Conservation (phyloP, 2,888 invertebrate genomes). For the Ormia ochracea region DNA sequence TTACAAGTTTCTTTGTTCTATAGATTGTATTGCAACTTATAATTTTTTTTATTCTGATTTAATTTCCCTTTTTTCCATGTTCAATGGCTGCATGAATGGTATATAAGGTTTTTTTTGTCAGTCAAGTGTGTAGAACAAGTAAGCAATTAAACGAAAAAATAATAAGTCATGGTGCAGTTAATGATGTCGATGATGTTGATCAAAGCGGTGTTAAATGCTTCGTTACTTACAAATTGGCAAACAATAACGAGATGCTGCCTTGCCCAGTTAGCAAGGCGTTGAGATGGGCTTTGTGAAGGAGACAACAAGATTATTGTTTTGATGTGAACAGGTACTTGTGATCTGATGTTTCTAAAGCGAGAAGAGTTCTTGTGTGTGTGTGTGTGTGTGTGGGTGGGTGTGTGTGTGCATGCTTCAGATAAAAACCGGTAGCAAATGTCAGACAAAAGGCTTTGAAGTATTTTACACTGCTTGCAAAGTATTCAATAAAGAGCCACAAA, state of each 20-base stretch:
- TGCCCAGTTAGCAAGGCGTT: too few species aligned
- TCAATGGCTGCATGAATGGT: background rate
- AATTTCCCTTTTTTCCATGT: too few species aligned
- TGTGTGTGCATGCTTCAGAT: background rate
- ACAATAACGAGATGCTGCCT: slow-evolving; percentile 13
- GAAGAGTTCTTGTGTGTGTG: slow-evolving; percentile 22
- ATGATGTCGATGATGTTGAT: slow-evolving; percentile 3
- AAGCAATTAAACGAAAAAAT: slow-evolving; percentile 6
- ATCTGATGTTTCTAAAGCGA: too few species aligned
- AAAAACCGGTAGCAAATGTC: slow-evolving; percentile 14
- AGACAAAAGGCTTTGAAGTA: background rate
- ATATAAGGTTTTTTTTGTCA: slow-evolving; percentile 19
- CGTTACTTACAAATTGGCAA: slow-evolving; percentile 54
- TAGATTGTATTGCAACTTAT: slow-evolving; percentile 1
- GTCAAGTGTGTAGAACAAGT: slow-evolving; percentile 27
- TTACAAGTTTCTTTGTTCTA: slow-evolving; percentile 52
- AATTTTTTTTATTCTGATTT: background rate
- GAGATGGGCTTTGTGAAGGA: too few species aligned
- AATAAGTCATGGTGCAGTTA: slow-evolving; percentile 10
- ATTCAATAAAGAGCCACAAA: background rate
- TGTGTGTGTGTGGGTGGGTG: slow-evolving; percentile 5
- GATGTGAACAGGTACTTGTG: background rate
- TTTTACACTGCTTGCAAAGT: background rate
- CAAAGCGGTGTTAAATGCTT: slow-evolving; percentile 47
- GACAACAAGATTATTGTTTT: background rate